Evolutionary conservation across 1,140 invertebrate species (phyloP), one percentile per base, ranked within the genome.

Genomic region (Diachasma alloeum): DNA sequence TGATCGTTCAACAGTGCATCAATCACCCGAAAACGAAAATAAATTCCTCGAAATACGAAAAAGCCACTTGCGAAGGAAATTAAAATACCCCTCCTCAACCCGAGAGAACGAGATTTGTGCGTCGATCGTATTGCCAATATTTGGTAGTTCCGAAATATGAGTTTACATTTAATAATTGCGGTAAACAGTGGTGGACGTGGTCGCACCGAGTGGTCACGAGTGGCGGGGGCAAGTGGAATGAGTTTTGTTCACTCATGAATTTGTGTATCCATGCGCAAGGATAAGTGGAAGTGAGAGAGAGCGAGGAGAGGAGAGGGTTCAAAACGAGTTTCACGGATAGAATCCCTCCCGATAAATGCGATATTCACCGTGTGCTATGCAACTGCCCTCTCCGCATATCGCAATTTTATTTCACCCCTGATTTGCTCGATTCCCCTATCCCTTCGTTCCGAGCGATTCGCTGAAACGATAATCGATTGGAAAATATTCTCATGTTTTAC

Each of bases 141-240:
- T 81, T 79, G 75, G 68, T 78, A 81, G 79, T 81, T 81, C 79
- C 69, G 72, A 81, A 79, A 77, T 79, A 81, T 79, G 80, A 81
- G 75, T 79, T 81, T 79, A 87, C 86, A 87, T 88, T 87, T 86
- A 87, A 87, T 88, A 88, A 88, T 88, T 87, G 86, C 83, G 86
- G 86, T 86, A 88, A 88, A 88, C 83, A 87, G 81, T 81, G 84
- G 83, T 77, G 82, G 80, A 82, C 80, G 85, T 46, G 74, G 74
- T 75, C 26, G 26, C 56, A 24, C 42, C 39, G 39, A 74, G 56
- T 74, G 59, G 59, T 67, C 39, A 72, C 26, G 19, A 42, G 42
- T 13, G 24, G 46, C 24, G 19, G n/a, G 15, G 48, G 48, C 0
- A 1, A 8, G 56, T 63, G 37, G 63, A 31, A 39, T 74, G 42